Evolutionary conservation across 1,140 invertebrate genomes (phyloP), one percentile per base, ranked within the genome.

Genomic region (Mesaphorura yosii): DNA sequence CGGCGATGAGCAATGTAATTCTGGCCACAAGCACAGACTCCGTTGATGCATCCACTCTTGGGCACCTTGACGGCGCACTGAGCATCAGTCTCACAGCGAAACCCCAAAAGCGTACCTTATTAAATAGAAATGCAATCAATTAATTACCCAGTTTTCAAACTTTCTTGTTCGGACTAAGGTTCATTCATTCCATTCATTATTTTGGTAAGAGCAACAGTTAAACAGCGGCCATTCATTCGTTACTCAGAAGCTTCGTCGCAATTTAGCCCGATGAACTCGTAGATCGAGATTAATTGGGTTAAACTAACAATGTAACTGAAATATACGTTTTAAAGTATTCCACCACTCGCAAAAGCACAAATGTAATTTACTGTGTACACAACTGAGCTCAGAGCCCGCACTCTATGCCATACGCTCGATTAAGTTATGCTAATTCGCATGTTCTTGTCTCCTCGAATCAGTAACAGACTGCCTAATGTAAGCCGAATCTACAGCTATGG

Each of bases 1-100:
- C 84, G 80, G 62, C 86, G 76, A 70, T 87, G 86, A 64, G 86
- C 84, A 39, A 89, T 70, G 70, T 81, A 85, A 48, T 85, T 84
- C 60, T 82, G 78, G 27, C 81, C 77, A 68, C 88, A 90, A 25
- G 80, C 76, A 68, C 87, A 87, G 27, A 77, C 72, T n/a, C 80
- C 80, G 46, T 80, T 77, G 37, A 78, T 66, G 62, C 84, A 87
- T 55, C 73, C 75, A 64, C 83, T 84, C 64, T 85, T 81, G n/a
- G 81, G 80, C 39, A 86, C 83, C 70, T 83, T 84, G 68, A 84
- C 70, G 2, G 76, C 77, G 66, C 84, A 87, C 64, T 87, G 84
- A 57, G 82, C 79, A 37, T 78, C 72, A 31, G 84, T 75, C 19
- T 77, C 54, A 65, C 84, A 87, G 41, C 82, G 78, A 60, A 81